Evolutionary conservation across 35 echinoderm and acorn worm genomes (phyloP), one percentile per base, ranked within the genome.

Genomic region (Diadema setosum): DNA sequence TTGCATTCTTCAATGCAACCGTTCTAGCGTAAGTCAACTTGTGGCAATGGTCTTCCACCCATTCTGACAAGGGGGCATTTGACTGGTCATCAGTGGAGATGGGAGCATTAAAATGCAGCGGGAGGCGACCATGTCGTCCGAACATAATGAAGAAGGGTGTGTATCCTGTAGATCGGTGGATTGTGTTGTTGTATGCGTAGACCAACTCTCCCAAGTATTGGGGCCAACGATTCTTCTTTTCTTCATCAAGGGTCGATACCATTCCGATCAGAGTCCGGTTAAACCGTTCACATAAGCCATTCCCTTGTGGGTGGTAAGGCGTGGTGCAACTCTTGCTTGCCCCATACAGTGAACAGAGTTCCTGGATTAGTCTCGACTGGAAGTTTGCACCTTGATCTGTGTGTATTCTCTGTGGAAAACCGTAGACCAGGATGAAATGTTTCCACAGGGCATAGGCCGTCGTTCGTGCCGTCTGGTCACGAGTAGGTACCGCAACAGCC

Each of bases 371-470:
- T 45, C 45, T 32, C 0, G 75, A 90, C 31, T 93, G 85, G 23
- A 93, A 89, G 46, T 93, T 93, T 20, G 50, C 29, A 18, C 86
- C 91, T 76, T 93, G 91, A 42, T 93, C 91, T 42, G 91, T 83
- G 17, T 90, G 80, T 0, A 93, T 42, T 42, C 91, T 60, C 2
- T 70, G 20, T 16, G 86, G 91, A 46, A 81, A 89, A 14, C 91
- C 81, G 43, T 83, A 90, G 21, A 84, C 40, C 2, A 65, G 0
- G 2, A 94, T 16, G 35, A 94, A 94, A 35, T 89, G 60, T 39
- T 76, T 45, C 85, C 85, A 94, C 1, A 94, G 37, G 12, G 64
- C 80, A 34, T 65, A 89, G 0, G 87, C 91, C 14, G 87, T 85
- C 20, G 91, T 94, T 25, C 39, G 3, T 11, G 87, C 87, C 25